These are phyloP conservation scores for Vanessa atalanta DNA, from an alignment of 1,140 invertebrate genomes.

Conservation along the genomic window DNA sequence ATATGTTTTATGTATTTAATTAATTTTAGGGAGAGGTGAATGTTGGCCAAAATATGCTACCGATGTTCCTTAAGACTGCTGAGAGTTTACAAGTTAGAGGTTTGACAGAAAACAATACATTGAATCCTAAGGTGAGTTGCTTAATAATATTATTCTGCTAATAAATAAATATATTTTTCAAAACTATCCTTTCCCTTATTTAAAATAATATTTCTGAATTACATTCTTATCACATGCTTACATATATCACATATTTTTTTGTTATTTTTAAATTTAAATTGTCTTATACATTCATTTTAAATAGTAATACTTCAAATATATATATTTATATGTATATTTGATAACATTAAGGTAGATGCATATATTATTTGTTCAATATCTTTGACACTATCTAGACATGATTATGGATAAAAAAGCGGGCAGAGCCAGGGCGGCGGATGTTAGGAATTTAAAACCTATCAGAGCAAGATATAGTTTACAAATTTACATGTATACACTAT, in stretches of 20 bases:
- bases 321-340: too few relatives aligned
- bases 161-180: background rate
- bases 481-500: constrained; percentile 20
- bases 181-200: background rate
- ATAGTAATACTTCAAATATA: too few relatives aligned
- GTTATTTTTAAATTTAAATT: too few relatives aligned
- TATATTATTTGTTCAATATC: too few relatives aligned
- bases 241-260: too few relatives aligned
- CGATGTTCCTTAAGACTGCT: constrained; percentile 94
- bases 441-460: background rate
- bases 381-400: too few relatives aligned
- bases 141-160: background rate
- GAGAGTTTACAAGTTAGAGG: constrained; percentile 94
- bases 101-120: constrained; percentile 91
- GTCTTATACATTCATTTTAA: too few relatives aligned
- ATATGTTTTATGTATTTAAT: constrained; percentile 20
- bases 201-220: background rate
- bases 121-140: constrained; percentile 81
- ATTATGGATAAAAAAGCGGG: background rate
- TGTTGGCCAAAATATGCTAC: constrained; percentile 92
- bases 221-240: too few relatives aligned
- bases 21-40: constrained; percentile 88
- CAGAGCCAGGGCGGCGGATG: background rate
- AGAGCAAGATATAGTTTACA: background rate
- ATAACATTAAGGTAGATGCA: too few relatives aligned